Percentiles rank a stretch among this genome's conserved stretches.
phyloP scores from a whole-genome alignment of 2,888 invertebrate species.

The Odontomyia ornata region DNA sequence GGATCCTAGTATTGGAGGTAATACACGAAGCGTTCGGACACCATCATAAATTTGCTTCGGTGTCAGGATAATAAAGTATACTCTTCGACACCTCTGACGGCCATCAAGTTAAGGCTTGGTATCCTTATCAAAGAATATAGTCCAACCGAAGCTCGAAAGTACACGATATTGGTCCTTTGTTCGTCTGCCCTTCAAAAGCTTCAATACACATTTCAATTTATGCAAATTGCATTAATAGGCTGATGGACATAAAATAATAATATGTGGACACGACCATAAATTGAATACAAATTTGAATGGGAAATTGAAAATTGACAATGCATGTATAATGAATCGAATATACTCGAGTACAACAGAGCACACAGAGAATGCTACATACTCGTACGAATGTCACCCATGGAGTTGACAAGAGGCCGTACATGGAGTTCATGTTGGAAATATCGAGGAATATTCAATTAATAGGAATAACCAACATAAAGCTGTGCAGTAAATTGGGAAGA shows the following conservation, averaged over 20 bases:
- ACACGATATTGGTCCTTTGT: slow-evolving; percentile 11
- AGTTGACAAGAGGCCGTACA: not conserved
- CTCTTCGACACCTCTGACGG: slow-evolving; percentile 12
- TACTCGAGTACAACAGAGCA: not conserved
- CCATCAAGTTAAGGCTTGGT: slow-evolving; percentile 32
- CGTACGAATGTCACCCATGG: slow-evolving; percentile 14
- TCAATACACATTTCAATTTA: slow-evolving; percentile 37
- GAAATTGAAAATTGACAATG: slow-evolving; percentile 51
- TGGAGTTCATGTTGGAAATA: not conserved
- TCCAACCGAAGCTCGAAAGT: not conserved
- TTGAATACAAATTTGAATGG: slow-evolving; percentile 49
- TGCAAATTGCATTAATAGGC: slow-evolving; percentile 50
- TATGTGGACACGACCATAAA: slow-evolving; percentile 49
- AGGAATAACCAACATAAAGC: slow-evolving; percentile 16
- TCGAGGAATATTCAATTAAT: slow-evolving; percentile 36
- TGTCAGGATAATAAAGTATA: slow-evolving; percentile 13
- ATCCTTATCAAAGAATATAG: slow-evolving; percentile 16
- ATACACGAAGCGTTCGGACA: not conserved
- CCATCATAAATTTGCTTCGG: not conserved
- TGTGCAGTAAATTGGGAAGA: not conserved
- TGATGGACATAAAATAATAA: slow-evolving; percentile 50
- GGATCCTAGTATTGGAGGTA: not conserved
- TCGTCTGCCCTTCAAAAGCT: not conserved
- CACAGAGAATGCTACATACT: not conserved
- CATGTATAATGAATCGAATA: slow-evolving; percentile 50